Base-by-base conservation (phyloP, 2,797 vertebrate species). In the Lepilemur septentrionalis region DNA sequence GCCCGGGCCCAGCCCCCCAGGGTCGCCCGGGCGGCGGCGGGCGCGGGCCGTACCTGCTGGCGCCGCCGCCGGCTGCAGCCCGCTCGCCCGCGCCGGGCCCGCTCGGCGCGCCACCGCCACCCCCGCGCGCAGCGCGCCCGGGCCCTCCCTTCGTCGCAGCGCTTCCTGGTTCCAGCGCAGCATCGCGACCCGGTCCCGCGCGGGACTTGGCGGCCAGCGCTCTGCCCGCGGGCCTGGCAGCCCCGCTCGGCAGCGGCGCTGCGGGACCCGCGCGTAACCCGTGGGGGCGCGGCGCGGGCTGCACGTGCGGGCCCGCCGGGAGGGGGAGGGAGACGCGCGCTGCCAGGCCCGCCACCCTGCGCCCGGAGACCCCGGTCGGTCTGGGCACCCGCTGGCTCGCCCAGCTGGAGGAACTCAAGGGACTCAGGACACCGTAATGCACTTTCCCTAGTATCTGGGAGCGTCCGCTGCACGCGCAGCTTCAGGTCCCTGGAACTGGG, bases 81-180 rank as follows among this genome's bases (percentile, higher is more conserved):
- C 52, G 84, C 43, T 93, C 30, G 73, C 96, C 57, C 61, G 95
- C 57, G 43, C 96, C 57, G 55, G 96, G 95, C 81, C 91, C 63
- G 84, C 89, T 82, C 86, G 63, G 86, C 92, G 96, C 96, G 87
- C 97, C 94, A 55, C 83, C 97, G 91, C 83, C 55, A 89, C 96
- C 92, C 92, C 93, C 76, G 84, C 94, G 93, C 94, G 50, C 72
- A 65, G 96, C 97, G 98, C 97, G 98, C 99, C 96, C 98, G 98
- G 99, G 98, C 99, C 99, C 99, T 99, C 99, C 99, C 99, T 99
- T 99, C 98, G 98, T 99, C 99, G 99, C 98, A 98, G 98, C 98
- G 99, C 99, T 99, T 99, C 99, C 99, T 99, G 99, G 98, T 99
- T 99, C 99, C 99, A 99, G 98, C 99, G 98, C 98, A 99, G 98